Evolutionary conservation across 2,888 invertebrate species (phyloP).

Genomic region (Autographa pulchrina): DNA sequence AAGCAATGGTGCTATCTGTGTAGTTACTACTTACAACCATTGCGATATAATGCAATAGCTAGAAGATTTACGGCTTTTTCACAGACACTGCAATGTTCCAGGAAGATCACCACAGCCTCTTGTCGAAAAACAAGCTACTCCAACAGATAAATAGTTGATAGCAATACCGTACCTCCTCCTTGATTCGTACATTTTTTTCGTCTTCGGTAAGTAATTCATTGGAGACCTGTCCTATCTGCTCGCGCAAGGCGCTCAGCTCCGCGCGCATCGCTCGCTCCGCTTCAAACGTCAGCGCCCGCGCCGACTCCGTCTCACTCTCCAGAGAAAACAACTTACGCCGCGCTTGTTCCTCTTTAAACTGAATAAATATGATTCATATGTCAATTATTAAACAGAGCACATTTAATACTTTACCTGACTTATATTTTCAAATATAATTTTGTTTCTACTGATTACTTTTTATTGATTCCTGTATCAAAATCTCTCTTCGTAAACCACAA

Average conservation of each 20-base stretch:
- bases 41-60: too few species aligned
- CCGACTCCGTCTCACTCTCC: constrained; percentile 72
- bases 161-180: constrained; percentile 65
- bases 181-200: constrained; percentile 59
- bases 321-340: constrained; percentile 68
- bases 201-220: constrained; percentile 72
- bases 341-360: constrained; percentile 82
- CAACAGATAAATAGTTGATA: neutral
- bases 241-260: constrained; percentile 74
- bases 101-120: too few species aligned
- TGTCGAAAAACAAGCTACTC: too few species aligned
- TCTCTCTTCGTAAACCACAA: too few species aligned
- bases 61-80: too few species aligned
- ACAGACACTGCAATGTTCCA: too few species aligned
- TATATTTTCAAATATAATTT: too few species aligned
- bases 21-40: too few species aligned
- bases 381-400: neutral
- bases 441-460: too few species aligned
- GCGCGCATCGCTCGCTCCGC: constrained; percentile 76
- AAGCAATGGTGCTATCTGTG: too few species aligned
- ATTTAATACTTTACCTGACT: too few species aligned
- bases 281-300: constrained; percentile 72
- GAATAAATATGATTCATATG: neutral
- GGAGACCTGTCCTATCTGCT: constrained; percentile 73
- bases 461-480: too few species aligned